Base-by-base conservation (phyloP, 2,888 invertebrate genomes). In the Protodeltote pygarga region DNA sequence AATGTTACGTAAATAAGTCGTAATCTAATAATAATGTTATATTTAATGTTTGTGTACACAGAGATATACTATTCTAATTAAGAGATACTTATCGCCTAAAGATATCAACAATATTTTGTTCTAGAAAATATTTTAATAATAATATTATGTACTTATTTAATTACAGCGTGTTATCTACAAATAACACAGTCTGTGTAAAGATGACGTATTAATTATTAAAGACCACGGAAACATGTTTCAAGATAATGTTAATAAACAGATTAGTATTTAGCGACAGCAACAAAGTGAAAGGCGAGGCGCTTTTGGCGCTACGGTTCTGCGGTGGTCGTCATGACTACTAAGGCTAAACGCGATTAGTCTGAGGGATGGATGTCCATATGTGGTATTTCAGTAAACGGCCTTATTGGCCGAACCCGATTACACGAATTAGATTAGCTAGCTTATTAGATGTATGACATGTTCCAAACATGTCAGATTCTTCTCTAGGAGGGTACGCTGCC, bases 71-170 rank as follows among this genome's bases (percentile, higher is more conserved):
- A 9, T 19, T 29, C 6, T 45, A 27, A 34, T 57, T 34, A 17
- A 14, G 31, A 23, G 38, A 63, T 57, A 27, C 9, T 33, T 52
- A 57, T 42, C 41, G 44, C 13, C 19, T 17, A 20, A 28, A 13
- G 15, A 41, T 52, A 60, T 61, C 38, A 32, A 25, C n/a, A 21
- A 8, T 19, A 24, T 42, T 42, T 60, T 53, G 39, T 48, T 60
- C 39, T 45, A 52, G 38, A 68, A 48, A 32, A 24, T 27, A 19
- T 59, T 50, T 58, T 40, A 45, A 31, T 65, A 50, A 50, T 29
- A 41, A 47, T n/a, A n/a, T n/a, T n/a, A 50, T 34, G 9, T 13
- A 38, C 35, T 33, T 20, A 24, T 9, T 53, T 51, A 65, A 42
- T 42, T 10, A 35, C 17, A 32, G 17, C 14, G 19, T 34, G 37